A percentile compares a stretch with the other conserved stretches of the same genome.
These are phyloP conservation scores for Poeciliopsis infans DNA, from an alignment of 2,797 vertebrate genomes.

Conservation along the genomic window DNA sequence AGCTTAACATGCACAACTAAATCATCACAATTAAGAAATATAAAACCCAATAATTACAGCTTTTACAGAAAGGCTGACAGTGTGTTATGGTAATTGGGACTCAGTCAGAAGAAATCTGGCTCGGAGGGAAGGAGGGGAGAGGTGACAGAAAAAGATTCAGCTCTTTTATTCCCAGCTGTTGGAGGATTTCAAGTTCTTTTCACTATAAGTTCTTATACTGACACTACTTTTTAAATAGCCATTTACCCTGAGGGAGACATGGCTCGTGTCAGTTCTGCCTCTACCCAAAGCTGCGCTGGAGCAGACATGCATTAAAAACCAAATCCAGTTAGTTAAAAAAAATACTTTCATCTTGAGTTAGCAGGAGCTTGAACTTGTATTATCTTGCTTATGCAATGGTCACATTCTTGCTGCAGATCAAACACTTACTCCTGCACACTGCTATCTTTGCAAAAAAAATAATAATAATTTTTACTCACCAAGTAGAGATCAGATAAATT, in stretches of 20 bases:
- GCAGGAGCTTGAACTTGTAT: constrained; percentile 10
- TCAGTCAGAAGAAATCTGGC: constrained; percentile 26
- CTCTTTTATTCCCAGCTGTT: constrained; percentile 46
- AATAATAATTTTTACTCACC: constrained; percentile 4
- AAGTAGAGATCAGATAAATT: constrained; percentile 10
- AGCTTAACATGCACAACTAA: constrained; percentile 42
- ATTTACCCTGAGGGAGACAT: constrained; percentile 33
- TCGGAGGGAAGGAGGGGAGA: constrained; percentile 26
- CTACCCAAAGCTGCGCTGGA: constrained; percentile 12
- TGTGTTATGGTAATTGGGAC: constrained; percentile 44
- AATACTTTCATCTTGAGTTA: not conserved
- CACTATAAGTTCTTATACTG: constrained; percentile 38
- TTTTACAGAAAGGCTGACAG: constrained; percentile 56
- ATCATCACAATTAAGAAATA: constrained; percentile 57
- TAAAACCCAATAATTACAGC: constrained; percentile 65
- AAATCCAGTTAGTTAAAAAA: constrained; percentile 29
- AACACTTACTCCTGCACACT: not conserved
- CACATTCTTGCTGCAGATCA: constrained; percentile 12
- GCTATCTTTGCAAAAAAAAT: not conserved
- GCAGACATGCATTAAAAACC: constrained; percentile 8
- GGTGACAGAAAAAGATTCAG: constrained; percentile 24
- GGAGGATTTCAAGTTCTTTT: constrained; percentile 67
- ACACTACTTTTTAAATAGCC: constrained; percentile 53
- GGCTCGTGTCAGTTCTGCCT: constrained; percentile 31
- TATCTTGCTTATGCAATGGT: constrained; percentile 23